Evolutionary conservation across 2,113 vertebrate species (phyloP), one percentile per base, ranked within the genome.

Genomic region (Hyla sarda): DNA sequence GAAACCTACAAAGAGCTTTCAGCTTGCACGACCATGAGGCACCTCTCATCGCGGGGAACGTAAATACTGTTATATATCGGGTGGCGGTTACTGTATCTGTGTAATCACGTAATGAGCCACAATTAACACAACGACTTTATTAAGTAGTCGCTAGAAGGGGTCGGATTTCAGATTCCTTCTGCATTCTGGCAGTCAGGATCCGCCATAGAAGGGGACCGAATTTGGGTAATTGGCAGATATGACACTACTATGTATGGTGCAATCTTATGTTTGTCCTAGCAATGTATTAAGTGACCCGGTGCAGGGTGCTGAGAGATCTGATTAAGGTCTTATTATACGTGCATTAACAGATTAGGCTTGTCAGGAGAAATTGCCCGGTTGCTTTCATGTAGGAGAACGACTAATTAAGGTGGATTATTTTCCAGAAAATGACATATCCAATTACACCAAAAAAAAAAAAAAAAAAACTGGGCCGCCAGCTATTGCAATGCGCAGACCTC

Each of bases 331-430:
- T 81, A 81, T 65, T 65, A 81, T 47, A 62, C 34, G 5, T 81
- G 58, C 78, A 81, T 81, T 81, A 62, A 81, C 58, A 81, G 78
- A 81, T 81, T 81, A 81, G 6, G 41, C 34, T 9, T 81, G 78
- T 62, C 56, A 65, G 14, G 32, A 81, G 78, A 62, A 62, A 65
- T 81, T 65, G 78, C 37, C 54, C 32, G 25, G 77, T 80, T 41
- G 41, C 41, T 81, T 81, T 62, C 52, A 81, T 62, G 25, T 62
- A 81, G 56, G 47, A 62, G 56, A n/a, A 37, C 8, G n/a, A 45
- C 78, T 81, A 81, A 81, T 81, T 81, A 81, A 81, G 41, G 34
- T 16, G 78, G 34, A 62, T 81, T 81, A 81, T 81, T 65, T 81
- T 81, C 32, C 13, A 56, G 56, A 81, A 62, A 81, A 62, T 79